Conservation (phyloP, 2,113 vertebrate species). For the Panurus biarmicus region DNA sequence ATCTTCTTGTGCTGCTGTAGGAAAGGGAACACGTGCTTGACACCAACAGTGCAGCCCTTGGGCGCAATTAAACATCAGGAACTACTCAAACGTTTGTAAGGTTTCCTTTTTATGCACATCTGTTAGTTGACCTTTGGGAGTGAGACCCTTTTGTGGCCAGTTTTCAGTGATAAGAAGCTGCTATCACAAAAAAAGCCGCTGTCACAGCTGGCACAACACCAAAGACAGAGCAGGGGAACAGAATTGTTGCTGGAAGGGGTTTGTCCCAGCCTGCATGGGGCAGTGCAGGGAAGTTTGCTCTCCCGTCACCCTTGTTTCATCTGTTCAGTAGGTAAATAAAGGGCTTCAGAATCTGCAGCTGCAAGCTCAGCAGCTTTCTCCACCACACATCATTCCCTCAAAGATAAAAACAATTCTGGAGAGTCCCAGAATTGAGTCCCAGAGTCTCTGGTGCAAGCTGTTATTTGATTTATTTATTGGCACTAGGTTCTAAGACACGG, state of each 20-base stretch:
- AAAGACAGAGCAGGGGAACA: background rate
- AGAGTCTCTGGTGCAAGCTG: background rate
- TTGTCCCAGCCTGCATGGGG: background rate
- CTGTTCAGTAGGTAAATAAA: background rate
- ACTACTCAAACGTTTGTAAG: conserved; percentile 4
- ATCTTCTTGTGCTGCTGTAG: background rate
- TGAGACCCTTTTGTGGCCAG: background rate
- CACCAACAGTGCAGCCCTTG: background rate
- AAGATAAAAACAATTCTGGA: background rate
- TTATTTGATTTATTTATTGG: conserved; percentile 32
- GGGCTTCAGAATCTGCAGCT: background rate
- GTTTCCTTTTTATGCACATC: conserved; percentile 37
- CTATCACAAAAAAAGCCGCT: background rate
- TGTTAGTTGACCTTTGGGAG: conserved; percentile 30
- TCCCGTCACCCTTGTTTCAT: background rate
- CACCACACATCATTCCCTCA: background rate
- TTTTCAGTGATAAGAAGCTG: background rate
- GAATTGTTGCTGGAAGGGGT: background rate
- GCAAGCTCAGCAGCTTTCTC: conserved; percentile 42
- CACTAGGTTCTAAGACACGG: background rate
- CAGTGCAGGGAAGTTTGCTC: background rate
- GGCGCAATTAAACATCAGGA: conserved; percentile 33
- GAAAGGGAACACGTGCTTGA: conserved; percentile 1
- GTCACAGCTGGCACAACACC: background rate
- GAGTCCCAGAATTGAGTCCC: background rate